Percentiles rank a stretch among this genome's conserved stretches.
Conservation (phyloP, 2,888 invertebrate species). For the Strigamia crassipes region DNA sequence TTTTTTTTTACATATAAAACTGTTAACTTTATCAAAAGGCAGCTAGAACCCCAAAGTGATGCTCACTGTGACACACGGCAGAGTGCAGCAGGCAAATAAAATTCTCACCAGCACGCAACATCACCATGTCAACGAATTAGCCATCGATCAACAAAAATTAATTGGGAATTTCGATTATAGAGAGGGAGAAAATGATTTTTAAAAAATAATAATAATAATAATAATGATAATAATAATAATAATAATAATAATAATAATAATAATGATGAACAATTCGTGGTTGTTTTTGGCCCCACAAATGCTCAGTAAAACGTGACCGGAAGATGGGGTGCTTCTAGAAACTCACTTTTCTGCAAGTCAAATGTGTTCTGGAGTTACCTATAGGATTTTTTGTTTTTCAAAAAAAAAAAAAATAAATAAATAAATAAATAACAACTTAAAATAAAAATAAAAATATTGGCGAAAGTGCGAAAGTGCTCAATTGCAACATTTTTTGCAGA, state of each 20-base stretch:
- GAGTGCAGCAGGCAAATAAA: slow-evolving; percentile 10
- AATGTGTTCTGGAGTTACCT: slow-evolving; percentile 10
- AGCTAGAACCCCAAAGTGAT: not conserved
- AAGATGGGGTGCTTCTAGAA: not conserved
- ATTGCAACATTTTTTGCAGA: not conserved
- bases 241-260: too few relatives aligned
- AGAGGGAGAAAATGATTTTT: not conserved
- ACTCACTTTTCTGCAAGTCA: slow-evolving; percentile 2
- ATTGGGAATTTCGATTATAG: not conserved
- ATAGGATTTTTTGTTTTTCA: not conserved
- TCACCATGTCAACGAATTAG: slow-evolving; percentile 2
- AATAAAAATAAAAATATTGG: not conserved
- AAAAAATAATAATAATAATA: too few relatives aligned
- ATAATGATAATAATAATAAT: too few relatives aligned
- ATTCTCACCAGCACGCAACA: slow-evolving; percentile 10
- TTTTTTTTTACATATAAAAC: not conserved
- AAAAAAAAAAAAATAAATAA: too few relatives aligned
- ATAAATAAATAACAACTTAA: too few relatives aligned
- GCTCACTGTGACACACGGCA: slow-evolving; percentile 2
- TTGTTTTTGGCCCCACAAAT: not conserved
- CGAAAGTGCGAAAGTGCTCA: slow-evolving; percentile 10
- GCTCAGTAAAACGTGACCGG: not conserved
- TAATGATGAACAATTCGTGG: not conserved
- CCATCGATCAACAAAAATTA: not conserved
- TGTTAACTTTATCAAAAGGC: slow-evolving; percentile 10